Evolutionary conservation across 1,140 invertebrate genomes (phyloP), one percentile per base, ranked within the genome.

Genomic region (Hyposmocoma kahamanoa): DNA sequence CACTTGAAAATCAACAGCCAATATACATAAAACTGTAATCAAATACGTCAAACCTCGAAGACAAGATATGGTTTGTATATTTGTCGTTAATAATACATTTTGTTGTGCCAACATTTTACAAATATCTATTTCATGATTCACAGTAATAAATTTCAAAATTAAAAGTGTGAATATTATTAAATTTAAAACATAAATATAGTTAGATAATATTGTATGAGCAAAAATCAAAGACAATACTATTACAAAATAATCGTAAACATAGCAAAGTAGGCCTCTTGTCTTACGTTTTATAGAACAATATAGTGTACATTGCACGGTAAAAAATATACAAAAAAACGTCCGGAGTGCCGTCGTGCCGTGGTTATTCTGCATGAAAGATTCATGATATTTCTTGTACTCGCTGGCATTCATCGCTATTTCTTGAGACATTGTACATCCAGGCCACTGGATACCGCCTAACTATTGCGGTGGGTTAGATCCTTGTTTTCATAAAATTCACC

Each of bases 1-100:
- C 22, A 93, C 85, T 17, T 84, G 85, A 83, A 98, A 99, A 87
- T 99, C 97, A 0, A 99, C 96, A 13, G 95, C 97, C 22, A 99
- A 82, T 60, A 99, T 98, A 56, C 91, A 93, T 53, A 96, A 87
- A 0, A 90, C 89, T 18, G 96, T 96, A 28, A 92, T 87, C 9
- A 96, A 72, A 67, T 94, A 93, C 0, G 93, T 90, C 3, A 91
- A 83, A 0, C 91, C 90, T 58, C 94, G 86, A 48, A 90, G 90
- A 62, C 91, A 90, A 9, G 92, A 91, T 47, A 95, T 81, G 52
- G 89, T 92, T 22, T 87, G 64, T 47, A 86, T 77, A 65, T 72
- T 87, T 44, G 67, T 64, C 38, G 53, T 62, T 26, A 58, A 56
- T 36, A 70, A 66, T 13, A 50, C 39, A 59, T 74, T 78, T 20